phyloP scores from a whole-genome alignment of 2,113 vertebrate species.

The Patagioenas fasciata region DNA sequence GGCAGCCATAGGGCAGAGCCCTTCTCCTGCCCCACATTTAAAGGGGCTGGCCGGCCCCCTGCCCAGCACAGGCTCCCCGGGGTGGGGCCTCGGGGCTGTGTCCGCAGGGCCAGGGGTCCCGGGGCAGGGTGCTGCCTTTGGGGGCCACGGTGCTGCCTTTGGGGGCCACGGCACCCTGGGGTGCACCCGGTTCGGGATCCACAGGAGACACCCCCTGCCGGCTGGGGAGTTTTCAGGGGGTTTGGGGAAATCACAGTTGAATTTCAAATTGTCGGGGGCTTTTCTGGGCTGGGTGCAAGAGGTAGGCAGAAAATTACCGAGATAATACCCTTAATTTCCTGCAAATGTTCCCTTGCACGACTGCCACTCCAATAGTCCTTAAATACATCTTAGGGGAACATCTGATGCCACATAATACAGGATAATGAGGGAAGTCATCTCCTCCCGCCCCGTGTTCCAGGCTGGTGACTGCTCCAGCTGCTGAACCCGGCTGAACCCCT shows the following conservation, averaged over 20 bases:
- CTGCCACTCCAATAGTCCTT: neutral
- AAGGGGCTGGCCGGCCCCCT: neutral
- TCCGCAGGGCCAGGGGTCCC: neutral
- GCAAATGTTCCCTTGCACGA: too few species aligned
- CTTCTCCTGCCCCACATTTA: neutral
- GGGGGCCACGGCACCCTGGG: neutral
- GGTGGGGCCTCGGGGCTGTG: neutral
- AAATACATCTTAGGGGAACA: neutral
- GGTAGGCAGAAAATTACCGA: too few species aligned
- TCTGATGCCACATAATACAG: neutral
- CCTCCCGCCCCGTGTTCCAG: accelerated
- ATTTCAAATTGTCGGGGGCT: neutral
- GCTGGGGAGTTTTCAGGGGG: neutral
- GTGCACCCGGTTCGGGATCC: neutral
- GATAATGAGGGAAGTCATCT: neutral
- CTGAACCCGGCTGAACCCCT: neutral
- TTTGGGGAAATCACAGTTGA: neutral
- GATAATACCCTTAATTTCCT: too few species aligned
- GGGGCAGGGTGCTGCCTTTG: too few species aligned
- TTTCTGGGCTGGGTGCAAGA: neutral
- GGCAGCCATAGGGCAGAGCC: neutral
- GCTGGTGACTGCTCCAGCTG: accelerated
- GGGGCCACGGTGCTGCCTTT: neutral
- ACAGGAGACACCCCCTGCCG: neutral
- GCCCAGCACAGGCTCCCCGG: neutral